Evolutionary conservation across 2,888 invertebrate genomes (phyloP).

Genomic region (Temnothorax ravouxi): DNA sequence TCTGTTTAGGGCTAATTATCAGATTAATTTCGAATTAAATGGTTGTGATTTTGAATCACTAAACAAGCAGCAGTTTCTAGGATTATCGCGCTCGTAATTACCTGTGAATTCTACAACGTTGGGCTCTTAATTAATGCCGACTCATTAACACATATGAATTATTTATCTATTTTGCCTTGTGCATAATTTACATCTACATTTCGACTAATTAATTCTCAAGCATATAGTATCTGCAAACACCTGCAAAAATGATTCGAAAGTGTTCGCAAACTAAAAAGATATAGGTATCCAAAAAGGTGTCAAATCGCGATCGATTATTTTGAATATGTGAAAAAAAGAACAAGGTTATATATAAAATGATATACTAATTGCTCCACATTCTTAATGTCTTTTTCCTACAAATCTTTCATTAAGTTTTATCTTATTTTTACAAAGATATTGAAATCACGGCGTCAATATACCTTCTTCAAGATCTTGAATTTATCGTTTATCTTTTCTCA

Average conservation of each 20-base stretch:
- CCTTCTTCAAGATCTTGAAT: neutral
- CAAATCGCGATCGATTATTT: neutral
- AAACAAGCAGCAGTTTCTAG: constrained; percentile 38
- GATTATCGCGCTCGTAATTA: constrained; percentile 41
- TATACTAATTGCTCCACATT: neutral
- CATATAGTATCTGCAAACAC: constrained; percentile 24
- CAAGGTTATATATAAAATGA: neutral
- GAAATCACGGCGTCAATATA: neutral
- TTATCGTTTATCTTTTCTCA: neutral
- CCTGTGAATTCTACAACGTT: constrained; percentile 28
- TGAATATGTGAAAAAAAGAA: neutral
- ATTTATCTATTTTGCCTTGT: constrained; percentile 47
- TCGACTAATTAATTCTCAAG: constrained; percentile 40
- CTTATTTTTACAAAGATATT: neutral
- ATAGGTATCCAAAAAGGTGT: neutral
- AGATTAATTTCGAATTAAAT: constrained; percentile 19
- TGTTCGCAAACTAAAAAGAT: neutral
- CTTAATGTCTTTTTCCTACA: neutral
- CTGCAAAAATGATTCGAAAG: neutral
- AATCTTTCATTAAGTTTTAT: neutral
- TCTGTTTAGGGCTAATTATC: constrained; percentile 15
- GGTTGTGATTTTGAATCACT: constrained; percentile 10
- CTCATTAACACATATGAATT: constrained; percentile 52
- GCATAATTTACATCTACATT: constrained; percentile 44
- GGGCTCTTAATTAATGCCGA: constrained; percentile 42